Conservation (phyloP, 1,140 invertebrate genomes). For the Drosophila equinoxialis region DNA sequence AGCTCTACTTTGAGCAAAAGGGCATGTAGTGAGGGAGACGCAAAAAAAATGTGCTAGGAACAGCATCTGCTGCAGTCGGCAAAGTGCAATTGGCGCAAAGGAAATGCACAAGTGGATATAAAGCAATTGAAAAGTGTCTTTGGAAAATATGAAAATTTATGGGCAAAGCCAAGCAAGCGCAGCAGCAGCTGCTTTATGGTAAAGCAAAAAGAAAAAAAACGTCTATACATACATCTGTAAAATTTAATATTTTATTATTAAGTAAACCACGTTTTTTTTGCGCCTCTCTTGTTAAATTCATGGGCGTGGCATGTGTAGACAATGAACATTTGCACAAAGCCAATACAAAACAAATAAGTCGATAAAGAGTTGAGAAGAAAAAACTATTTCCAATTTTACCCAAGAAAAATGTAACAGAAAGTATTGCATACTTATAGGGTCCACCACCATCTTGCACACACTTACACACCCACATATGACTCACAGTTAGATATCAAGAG, state of each 20-base stretch:
- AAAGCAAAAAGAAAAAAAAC: not conserved
- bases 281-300: not conserved
- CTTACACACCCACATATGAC: constrained; percentile 31
- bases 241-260: constrained; percentile 6
- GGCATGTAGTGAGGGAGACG: not conserved
- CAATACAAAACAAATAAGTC: constrained; percentile 69
- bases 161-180: not conserved
- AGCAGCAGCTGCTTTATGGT: not conserved
- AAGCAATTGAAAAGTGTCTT: constrained; percentile 39
- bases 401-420: constrained; percentile 39
- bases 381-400: constrained; percentile 70
- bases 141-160: constrained; percentile 7
- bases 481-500: not conserved
- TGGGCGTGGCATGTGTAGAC: not conserved
- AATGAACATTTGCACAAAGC: constrained; percentile 19
- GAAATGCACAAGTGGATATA: constrained; percentile 51
- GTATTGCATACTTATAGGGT: constrained; percentile 33
- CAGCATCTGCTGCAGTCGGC: constrained; percentile 3
- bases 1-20: not conserved
- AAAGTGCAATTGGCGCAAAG: not conserved
- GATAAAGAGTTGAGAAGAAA: constrained; percentile 52
- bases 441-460: not conserved
- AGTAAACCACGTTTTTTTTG: not conserved
- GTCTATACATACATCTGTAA: not conserved
- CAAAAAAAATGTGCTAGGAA: not conserved